Percentiles rank a stretch among this genome's conserved stretches.
These are phyloP conservation scores for Itoplectis maculator DNA, from an alignment of 2,888 invertebrate species.

Conservation along the genomic window DNA sequence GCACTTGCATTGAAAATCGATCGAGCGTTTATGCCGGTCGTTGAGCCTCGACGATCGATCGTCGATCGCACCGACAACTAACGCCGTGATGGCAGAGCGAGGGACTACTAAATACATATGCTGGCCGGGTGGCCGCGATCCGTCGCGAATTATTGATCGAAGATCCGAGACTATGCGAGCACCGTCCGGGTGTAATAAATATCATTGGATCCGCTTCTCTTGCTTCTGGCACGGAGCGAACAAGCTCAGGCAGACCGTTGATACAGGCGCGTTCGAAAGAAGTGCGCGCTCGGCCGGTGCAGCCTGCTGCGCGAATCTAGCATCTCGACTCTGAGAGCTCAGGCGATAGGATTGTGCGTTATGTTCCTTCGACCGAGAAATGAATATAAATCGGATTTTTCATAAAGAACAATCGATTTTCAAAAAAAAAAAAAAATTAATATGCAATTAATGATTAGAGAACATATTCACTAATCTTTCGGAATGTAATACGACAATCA, in stretches of 20 bases:
- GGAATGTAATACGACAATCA: too few species aligned
- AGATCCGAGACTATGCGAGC: conserved; percentile 70
- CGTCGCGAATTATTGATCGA: conserved; percentile 76
- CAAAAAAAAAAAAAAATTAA: not conserved
- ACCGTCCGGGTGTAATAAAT: conserved; percentile 73
- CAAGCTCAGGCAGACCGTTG: conserved; percentile 30
- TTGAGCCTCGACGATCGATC: conserved; percentile 38
- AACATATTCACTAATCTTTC: too few species aligned
- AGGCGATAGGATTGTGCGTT: conserved; percentile 27
- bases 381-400: not conserved
- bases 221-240: conserved; percentile 53
- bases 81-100: conserved; percentile 36
- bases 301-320: conserved; percentile 37
- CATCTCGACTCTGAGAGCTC: not conserved
- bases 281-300: not conserved
- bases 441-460: too few species aligned
- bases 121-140: conserved; percentile 62
- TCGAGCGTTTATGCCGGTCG: conserved; percentile 34
- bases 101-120: conserved; percentile 31
- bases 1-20: conserved; percentile 34
- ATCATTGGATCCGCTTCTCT: conserved; percentile 76
- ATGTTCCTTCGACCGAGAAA: not conserved
- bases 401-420: not conserved
- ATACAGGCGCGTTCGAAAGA: conserved; percentile 42
- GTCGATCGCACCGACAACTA: not conserved